A percentile compares a stretch with the other conserved stretches of the same genome.
Evolutionary conservation across 1,140 invertebrate species (phyloP).

Genomic region (Anastrepha ludens): DNA sequence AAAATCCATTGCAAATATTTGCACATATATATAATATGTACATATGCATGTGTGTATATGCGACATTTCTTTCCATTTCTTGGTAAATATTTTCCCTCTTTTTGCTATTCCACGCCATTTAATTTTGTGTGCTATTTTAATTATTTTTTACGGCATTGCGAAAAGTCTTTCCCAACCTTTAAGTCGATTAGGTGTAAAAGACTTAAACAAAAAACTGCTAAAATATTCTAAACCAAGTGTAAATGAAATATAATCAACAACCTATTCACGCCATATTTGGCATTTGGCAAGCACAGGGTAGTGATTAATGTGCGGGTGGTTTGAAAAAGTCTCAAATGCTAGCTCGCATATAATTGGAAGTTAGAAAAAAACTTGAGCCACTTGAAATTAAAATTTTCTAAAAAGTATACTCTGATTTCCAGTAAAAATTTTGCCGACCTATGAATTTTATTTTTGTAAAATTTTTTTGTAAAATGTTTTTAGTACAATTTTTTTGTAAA

Average conservation of each 20-base stretch:
- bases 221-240: neutral
- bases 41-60: no score
- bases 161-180: neutral
- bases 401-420: no score
- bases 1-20: no score
- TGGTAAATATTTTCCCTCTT: neutral
- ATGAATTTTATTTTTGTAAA: no score
- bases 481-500: no score
- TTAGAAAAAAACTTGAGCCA: no score
- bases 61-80: no score
- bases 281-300: neutral
- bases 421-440: no score
- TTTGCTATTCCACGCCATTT: neutral
- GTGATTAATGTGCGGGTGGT: neutral
- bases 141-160: neutral
- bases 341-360: no score
- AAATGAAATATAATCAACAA: neutral
- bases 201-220: neutral
- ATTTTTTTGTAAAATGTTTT: no score
- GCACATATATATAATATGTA: no score
- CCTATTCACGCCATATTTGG: neutral
- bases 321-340: neutral
- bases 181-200: neutral
- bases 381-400: no score
- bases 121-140: neutral